Percentiles rank a stretch among this genome's conserved stretches.
phyloP scores from a whole-genome alignment of 2,113 vertebrate species.

The Protobothrops flavoviridis region DNA sequence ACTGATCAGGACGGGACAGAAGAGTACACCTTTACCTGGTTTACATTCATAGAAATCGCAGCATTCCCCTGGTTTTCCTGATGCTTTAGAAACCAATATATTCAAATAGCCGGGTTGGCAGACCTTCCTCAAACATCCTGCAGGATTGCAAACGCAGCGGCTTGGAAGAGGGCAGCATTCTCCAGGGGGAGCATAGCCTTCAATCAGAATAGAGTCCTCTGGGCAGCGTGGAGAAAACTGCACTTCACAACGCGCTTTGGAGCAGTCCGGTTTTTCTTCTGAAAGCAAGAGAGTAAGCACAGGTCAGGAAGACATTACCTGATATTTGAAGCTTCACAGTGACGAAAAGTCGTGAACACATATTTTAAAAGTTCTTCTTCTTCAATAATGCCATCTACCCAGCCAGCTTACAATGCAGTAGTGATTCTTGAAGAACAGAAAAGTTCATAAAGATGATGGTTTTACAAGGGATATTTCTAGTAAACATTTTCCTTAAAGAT shows the following conservation, averaged over 20 bases:
- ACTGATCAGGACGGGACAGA: not conserved
- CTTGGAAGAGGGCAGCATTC: conserved; percentile 89
- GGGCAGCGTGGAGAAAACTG: conserved; percentile 90
- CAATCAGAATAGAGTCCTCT: conserved; percentile 87
- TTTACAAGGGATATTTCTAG: not conserved
- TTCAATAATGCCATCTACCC: not conserved
- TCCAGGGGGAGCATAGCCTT: conserved; percentile 87
- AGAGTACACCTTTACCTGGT: conserved; percentile 74
- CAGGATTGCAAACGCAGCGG: conserved; percentile 86
- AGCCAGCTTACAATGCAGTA: not conserved
- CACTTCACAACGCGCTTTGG: conserved; percentile 87
- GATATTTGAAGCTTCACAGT: not conserved
- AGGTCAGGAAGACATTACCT: conserved; percentile 18
- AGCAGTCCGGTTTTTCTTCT: conserved; percentile 91
- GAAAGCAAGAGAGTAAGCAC: conserved; percentile 56
- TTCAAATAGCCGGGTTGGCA: conserved; percentile 89
- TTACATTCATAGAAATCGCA: conserved; percentile 93
- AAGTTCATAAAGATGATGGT: not conserved
- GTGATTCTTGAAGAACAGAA: not conserved
- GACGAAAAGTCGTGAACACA: not conserved
- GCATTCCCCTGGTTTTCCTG: conserved; percentile 87
- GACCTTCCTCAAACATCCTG: conserved; percentile 87
- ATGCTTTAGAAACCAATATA: conserved; percentile 87
- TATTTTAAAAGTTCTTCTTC: not conserved
- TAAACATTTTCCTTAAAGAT: not conserved